phyloP scores from a whole-genome alignment of 1,140 invertebrate species.

The honey bee (Apis mellifera) region Amel_HAv3.1 CM009931.2:9147001-9147500 shows the following conservation, averaged over 20 bases:
- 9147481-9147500: neutral
- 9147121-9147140: too few species aligned
- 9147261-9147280: neutral
- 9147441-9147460: neutral
- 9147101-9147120: too few species aligned
- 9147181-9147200: neutral
- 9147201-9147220: neutral
- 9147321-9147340: too few species aligned
- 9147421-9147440: conserved; percentile 21
- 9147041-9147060: neutral
- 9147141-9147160: neutral
- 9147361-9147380: too few species aligned
- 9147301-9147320: neutral
- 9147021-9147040: too few species aligned
- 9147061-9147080: neutral
- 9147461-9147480: neutral
- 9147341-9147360: neutral
- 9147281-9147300: conserved; percentile 17
- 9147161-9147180: neutral
- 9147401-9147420: neutral
- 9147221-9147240: neutral
- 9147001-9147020: neutral
- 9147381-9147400: conserved; percentile 1
- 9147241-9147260: neutral
- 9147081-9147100: neutral